Percentiles rank a stretch among this genome's conserved stretches.
phyloP scores from a whole-genome alignment of 2,797 vertebrate species.

The Mareca penelope region DNA sequence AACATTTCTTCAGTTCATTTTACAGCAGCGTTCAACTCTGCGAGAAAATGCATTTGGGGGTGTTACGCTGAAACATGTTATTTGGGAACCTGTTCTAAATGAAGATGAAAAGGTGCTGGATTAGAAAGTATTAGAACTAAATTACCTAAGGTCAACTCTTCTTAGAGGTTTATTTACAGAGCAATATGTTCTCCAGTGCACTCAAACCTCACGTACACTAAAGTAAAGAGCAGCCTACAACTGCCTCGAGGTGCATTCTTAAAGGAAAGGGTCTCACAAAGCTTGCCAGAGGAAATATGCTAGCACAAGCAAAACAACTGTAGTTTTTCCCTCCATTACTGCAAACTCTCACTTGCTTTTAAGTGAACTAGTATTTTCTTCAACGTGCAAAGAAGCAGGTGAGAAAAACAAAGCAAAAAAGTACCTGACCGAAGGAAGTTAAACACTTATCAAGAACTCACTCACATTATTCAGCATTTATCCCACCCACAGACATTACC shows the following conservation, averaged over 20 bases:
- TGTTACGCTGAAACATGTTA: neutral
- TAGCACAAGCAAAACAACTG: neutral
- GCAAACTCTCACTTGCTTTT: neutral
- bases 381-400: neutral
- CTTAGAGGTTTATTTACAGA: neutral
- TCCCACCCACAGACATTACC: constrained; percentile 17
- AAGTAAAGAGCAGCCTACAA: neutral
- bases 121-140: constrained; percentile 46
- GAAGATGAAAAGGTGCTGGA: constrained; percentile 17
- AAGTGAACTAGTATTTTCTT: neutral
- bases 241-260: neutral
- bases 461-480: constrained; percentile 19
- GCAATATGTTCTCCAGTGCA: neutral
- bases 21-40: neutral
- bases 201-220: neutral
- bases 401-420: neutral
- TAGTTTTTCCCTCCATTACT: neutral
- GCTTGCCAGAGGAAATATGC: neutral
- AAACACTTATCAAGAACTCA: neutral
- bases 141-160: constrained; percentile 21
- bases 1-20: neutral
- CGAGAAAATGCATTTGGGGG: neutral
- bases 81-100: constrained; percentile 30
- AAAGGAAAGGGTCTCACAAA: neutral
- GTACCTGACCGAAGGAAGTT: neutral